Conservation (phyloP, 2,113 vertebrate genomes). For the Alethe diademata region DNA sequence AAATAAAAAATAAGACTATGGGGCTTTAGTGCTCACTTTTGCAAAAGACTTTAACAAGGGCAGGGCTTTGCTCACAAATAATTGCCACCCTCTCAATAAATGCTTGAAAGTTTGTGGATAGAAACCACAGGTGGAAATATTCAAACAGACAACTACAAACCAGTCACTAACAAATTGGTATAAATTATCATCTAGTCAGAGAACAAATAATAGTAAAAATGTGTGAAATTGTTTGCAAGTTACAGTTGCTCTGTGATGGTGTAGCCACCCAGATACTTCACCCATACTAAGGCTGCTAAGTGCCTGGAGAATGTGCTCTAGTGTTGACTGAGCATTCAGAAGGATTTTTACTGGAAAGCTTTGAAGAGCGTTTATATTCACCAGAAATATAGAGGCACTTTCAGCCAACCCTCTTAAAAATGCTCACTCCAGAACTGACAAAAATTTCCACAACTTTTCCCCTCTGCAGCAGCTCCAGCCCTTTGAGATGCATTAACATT, state of each 20-base stretch:
- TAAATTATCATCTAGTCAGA: not conserved
- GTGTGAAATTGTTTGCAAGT: not conserved
- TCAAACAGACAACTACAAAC: not conserved
- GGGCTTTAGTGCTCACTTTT: not conserved
- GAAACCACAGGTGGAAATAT: not conserved
- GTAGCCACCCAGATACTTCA: not conserved
- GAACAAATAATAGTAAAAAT: not conserved
- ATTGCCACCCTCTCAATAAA: not conserved
- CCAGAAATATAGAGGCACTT: not conserved
- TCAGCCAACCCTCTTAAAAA: not conserved
- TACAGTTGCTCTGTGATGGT: not conserved
- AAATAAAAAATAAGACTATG: not conserved
- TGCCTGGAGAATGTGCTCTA: not conserved
- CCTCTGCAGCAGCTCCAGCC: not conserved
- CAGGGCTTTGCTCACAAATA: not conserved
- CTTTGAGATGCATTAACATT: not conserved
- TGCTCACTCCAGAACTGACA: not conserved
- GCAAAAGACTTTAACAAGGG: not conserved
- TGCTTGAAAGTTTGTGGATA: not conserved
- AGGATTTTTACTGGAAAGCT: not conserved
- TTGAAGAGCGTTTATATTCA: not conserved
- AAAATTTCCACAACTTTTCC: not conserved
- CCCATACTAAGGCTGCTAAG: fast-evolving
- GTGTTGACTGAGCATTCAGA: not conserved
- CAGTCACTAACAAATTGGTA: not conserved